phyloP scores from a whole-genome alignment of 2,888 invertebrate genomes.

The Pseudococcus jackbeardsleyi region DNA sequence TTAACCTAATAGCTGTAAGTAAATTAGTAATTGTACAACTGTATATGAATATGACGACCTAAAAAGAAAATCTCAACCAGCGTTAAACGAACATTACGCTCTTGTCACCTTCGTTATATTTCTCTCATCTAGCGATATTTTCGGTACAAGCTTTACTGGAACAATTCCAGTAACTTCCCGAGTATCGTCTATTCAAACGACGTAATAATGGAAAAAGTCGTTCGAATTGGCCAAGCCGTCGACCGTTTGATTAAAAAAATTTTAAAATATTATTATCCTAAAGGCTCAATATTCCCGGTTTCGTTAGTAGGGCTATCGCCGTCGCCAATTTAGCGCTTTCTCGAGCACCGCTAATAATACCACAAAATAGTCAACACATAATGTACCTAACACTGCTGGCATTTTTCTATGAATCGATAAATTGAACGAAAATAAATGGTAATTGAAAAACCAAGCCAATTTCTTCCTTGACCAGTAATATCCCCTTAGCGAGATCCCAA shows the following conservation, averaged over 20 bases:
- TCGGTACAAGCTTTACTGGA: slow-evolving; percentile 31
- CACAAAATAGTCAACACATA: too few species aligned
- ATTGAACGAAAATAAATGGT: background rate
- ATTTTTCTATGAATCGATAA: background rate
- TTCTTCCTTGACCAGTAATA: background rate
- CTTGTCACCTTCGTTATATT: slow-evolving; percentile 45
- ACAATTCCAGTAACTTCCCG: background rate
- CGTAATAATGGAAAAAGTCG: background rate
- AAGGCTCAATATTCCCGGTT: background rate
- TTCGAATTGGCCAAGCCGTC: background rate
- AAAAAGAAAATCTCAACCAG: background rate
- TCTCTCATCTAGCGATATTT: slow-evolving; percentile 34
- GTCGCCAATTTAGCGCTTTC: background rate
- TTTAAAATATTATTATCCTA: slow-evolving; percentile 21
- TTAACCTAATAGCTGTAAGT: slow-evolving; percentile 32
- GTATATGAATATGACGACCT: slow-evolving; percentile 24
- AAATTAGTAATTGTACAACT: slow-evolving; percentile 37
- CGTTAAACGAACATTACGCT: slow-evolving; percentile 39
- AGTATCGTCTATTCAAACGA: background rate
- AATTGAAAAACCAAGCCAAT: background rate
- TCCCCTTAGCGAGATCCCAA: background rate
- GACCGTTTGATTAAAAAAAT: background rate
- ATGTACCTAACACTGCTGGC: background rate
- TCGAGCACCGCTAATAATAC: background rate
- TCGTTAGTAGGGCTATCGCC: background rate